Base-by-base conservation (phyloP, 2,113 vertebrate species). In the Tragelaphus buxtoni region DNA sequence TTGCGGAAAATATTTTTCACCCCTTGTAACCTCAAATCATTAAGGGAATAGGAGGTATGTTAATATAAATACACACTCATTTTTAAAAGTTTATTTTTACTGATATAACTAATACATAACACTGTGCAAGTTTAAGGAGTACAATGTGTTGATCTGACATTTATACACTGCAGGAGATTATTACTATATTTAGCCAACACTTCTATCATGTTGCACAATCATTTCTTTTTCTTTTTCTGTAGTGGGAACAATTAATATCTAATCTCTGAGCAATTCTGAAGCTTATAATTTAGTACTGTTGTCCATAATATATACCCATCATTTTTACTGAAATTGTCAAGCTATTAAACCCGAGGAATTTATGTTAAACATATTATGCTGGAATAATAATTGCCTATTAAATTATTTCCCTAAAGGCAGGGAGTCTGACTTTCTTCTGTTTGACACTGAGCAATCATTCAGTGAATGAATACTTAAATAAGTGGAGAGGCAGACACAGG, bases 321-420 rank as follows among this genome's bases (percentile, higher is more conserved):
- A 30, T 77, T 94, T 93, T 86, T 87, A 74, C 4, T 74, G 39
- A 96, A 95, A 88, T 61, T 69, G 80, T 79, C 11, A 91, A 90
- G 92, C n/a, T 77, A 51, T 22, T 65, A 55, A 91, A 30, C 7
- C 63, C 82, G 82, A 61, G 22, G 61, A 90, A 96, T 30, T 86
- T 72, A 90, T 32, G 55, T 18, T 69, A 35, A 92, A 94, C 14
- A 94, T 22, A 88, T 11, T 69, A 77, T 2, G 72, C 0, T 56
- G 5, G 5, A 86, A 96, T 58, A 86, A 20, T 26, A 80, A 49
- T 55, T 87, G 51, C 9, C 47, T 63, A 42, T 82, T 96, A 82
- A 82, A 32, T 94, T 32, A 86, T 82, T 47, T 92, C 58, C 69
- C 63, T 49, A 53, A 85, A 82, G 49, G 72, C 49, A 90, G 39